Conservation (phyloP, 2,888 invertebrate genomes). For the Brenthis ino region DNA sequence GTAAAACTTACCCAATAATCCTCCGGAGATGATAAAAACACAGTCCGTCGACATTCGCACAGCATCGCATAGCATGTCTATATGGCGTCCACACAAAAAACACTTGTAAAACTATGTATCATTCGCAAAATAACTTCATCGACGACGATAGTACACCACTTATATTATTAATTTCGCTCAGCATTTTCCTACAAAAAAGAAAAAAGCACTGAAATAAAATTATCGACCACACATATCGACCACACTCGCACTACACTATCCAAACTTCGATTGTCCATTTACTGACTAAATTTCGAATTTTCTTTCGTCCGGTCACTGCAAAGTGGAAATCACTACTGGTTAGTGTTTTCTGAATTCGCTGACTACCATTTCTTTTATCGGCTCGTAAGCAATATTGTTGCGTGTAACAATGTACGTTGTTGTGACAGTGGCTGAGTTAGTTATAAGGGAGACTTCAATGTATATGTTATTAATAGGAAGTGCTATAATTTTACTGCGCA, state of each 20-base stretch:
- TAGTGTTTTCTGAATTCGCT: conserved; percentile 62
- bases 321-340: conserved; percentile 80
- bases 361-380: conserved; percentile 63
- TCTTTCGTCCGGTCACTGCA: conserved; percentile 80
- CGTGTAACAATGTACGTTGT: conserved; percentile 52
- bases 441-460: background rate
- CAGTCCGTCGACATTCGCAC: conserved; percentile 49
- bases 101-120: conserved; percentile 78
- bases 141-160: conserved; percentile 80
- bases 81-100: conserved; percentile 69
- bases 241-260: conserved; percentile 62
- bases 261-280: conserved; percentile 62
- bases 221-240: conserved; percentile 56
- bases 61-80: conserved; percentile 65
- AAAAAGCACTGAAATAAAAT: conserved; percentile 66
- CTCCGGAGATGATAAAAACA: conserved; percentile 16
- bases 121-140: conserved; percentile 81
- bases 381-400: conserved; percentile 61
- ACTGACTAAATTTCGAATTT: conserved; percentile 70
- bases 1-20: conserved; percentile 30
- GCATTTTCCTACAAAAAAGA: conserved; percentile 81
- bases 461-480: conserved; percentile 19
- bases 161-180: conserved; percentile 80
- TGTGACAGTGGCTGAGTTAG: conserved; percentile 39
- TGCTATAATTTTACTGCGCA: conserved; percentile 19